Base-by-base conservation (phyloP, 2,888 invertebrate genomes). In the Hofmannophila pseudospretella region DNA sequence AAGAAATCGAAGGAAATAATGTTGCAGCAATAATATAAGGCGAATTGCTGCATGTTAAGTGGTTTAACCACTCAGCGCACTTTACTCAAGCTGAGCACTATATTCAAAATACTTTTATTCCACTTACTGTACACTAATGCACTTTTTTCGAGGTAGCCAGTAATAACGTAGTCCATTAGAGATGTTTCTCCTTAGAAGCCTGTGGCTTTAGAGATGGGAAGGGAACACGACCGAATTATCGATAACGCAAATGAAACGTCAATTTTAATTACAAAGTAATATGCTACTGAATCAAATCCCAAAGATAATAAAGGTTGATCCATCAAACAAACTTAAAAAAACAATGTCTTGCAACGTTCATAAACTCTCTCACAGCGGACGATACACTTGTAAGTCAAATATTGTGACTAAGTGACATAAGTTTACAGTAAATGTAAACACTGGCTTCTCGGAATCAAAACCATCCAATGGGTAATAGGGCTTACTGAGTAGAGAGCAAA, bases 101-200 rank as follows among this genome's bases (percentile, higher is more conserved):
- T 80, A 81, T 82, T 81, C 79, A 79, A 82, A 16, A 84, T 80
- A 79, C 75, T 78, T 76, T 78, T 77, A 77, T 78, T 62, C 77
- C 75, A 77, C 74, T 82, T 68, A 78, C 69, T 54, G 67, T 64
- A 71, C 73, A 67, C 74, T 84, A 84, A 85, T 85, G 84, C 75
- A 80, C 72, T 84, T 82, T 82, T 84, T 53, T 32, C 35, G 65
- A 74, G 70, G 72, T 74, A 66, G 65, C 69, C 68, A 58, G 77
- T 80, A 82, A 80, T 80, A 79, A 76, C 62, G 58, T 59, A 61
- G 61, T 66, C 75, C 80, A 80, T 81, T 80, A 79, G 73, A 79
- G 73, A 67, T 70, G 73, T 75, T 74, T 69, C 62, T 58, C 69
- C 58, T 53, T 66, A 69, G 62, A 57, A 68, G 57, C 59, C 54